These are phyloP conservation scores for Trichomalopsis sarcophagae DNA, from an alignment of 1,140 invertebrate genomes.

Conservation along the genomic window DNA sequence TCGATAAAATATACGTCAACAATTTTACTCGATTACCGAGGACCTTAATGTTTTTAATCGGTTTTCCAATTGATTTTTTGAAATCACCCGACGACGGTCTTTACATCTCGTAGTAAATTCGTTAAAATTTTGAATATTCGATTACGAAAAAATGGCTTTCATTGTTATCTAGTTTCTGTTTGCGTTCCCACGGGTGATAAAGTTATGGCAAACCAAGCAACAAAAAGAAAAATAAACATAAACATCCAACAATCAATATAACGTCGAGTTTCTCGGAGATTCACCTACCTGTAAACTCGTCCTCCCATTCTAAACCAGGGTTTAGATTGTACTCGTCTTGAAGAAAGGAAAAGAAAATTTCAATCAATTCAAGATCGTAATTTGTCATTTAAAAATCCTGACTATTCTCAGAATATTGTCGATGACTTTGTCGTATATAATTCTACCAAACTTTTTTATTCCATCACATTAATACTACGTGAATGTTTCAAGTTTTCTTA, in stretches of 20 bases:
- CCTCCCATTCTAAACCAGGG: conserved; percentile 99
- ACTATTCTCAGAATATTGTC: conserved; percentile 59
- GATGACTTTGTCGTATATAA: conserved; percentile 51
- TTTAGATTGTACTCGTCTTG: conserved; percentile 99
- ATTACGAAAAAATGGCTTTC: not conserved
- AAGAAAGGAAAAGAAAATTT: conserved; percentile 86
- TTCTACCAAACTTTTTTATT: not conserved
- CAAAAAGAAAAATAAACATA: not conserved
- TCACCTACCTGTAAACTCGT: conserved; percentile 99
- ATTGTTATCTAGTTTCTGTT: no score
- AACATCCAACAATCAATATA: conserved; percentile 11
- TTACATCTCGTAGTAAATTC: not conserved
- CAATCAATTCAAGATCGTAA: conserved; percentile 74
- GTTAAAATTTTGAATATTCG: not conserved
- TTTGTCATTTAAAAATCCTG: conserved; percentile 56
- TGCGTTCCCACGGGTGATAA: no score
- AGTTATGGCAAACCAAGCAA: conserved; percentile 23
- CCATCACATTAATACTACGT: not conserved
- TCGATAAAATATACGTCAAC: not conserved
- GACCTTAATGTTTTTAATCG: no score
- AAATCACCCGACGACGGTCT: not conserved
- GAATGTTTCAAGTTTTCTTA: not conserved
- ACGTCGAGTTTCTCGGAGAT: conserved; percentile 51
- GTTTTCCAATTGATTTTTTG: no score
- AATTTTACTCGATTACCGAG: not conserved